Base-by-base conservation (phyloP, 2,113 vertebrate genomes). In the Pyxicephalus adspersus region DNA sequence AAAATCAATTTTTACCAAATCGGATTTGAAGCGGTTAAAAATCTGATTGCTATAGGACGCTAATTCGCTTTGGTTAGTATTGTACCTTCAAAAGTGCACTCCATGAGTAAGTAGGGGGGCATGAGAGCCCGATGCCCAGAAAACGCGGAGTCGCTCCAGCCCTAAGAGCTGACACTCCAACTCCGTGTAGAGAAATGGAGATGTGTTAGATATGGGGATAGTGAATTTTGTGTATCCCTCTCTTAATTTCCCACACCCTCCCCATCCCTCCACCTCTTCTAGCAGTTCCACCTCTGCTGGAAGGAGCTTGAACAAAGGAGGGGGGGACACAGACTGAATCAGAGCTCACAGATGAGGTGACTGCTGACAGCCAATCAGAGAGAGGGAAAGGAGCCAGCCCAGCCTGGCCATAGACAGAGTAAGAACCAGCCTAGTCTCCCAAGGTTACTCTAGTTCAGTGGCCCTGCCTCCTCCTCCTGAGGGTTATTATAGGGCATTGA, bases 321-420 rank as follows among this genome's bases (percentile, higher is more conserved):
- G 87, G 74, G 61, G 71, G 28, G 85, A 80, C 84, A 87, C 81
- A 90, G 87, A 86, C 83, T 86, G 86, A 86, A 88, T 83, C 89
- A 86, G 75, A 87, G 94, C 92, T 94, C 90, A 85, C 88, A 86
- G 79, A 94, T 99, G 96, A 96, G 96, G 96, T 97, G 97, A 98
- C 96, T 90, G 63, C 80, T 88, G 86, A 86, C 84, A 83, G 79
- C 97, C 97, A 98, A 99, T 98, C 94, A 94, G 91, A 89, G 85
- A 83, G 85, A 61, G 88, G 66, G 64, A 89, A 89, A 34, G 83
- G 76, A 87, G 86, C 85, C 87, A 86, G 89, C 88, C 81, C 75
- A 63, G 86, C 85, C 85, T 85, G 86, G 85, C 86, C 85, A 88
- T 34, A 85, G 86, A 80, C 83, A 29, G 79, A 84, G 83, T 84